Evolutionary conservation across 2,888 invertebrate genomes (phyloP).

Genomic region (Amiota mariae): DNA sequence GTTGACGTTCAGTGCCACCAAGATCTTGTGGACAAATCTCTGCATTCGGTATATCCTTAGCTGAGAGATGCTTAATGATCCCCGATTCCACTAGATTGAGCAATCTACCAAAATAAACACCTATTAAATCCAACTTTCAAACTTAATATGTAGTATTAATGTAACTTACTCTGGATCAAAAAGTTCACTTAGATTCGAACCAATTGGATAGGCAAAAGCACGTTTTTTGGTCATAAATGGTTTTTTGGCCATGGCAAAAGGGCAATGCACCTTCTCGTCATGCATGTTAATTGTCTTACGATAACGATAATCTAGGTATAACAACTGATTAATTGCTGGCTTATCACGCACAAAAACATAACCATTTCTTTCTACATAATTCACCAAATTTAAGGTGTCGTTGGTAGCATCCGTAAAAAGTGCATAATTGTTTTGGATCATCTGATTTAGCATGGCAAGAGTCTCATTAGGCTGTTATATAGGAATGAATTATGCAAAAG

Average conservation of each 20-base stretch:
- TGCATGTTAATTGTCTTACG: constrained; percentile 76
- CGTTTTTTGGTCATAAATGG: constrained; percentile 80
- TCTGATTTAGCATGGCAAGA: constrained; percentile 64
- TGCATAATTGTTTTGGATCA: constrained; percentile 69
- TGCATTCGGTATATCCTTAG: constrained; percentile 80
- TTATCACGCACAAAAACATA: constrained; percentile 82
- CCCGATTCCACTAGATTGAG: constrained; percentile 83
- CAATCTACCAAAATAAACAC: constrained; percentile 74
- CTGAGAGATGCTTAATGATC: constrained; percentile 80
- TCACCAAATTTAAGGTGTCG: constrained; percentile 72
- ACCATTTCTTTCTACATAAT: constrained; percentile 74
- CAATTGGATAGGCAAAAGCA: constrained; percentile 82
- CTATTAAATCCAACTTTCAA: neutral
- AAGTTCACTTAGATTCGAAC: constrained; percentile 77
- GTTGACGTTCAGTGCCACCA: constrained; percentile 84
- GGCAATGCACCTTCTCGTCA: constrained; percentile 80
- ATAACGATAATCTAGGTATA: constrained; percentile 81
- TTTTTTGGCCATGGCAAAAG: constrained; percentile 83
- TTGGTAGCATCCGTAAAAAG: constrained; percentile 70
- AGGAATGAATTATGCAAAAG: neutral
- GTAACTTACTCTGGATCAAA: constrained; percentile 83
- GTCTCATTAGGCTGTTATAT: constrained; percentile 67
- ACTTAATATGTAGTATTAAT: neutral
- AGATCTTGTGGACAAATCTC: constrained; percentile 87
- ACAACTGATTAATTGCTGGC: constrained; percentile 80